phyloP scores from a whole-genome alignment of 2,888 invertebrate genomes.

The Pyrochroa serraticornis region DNA sequence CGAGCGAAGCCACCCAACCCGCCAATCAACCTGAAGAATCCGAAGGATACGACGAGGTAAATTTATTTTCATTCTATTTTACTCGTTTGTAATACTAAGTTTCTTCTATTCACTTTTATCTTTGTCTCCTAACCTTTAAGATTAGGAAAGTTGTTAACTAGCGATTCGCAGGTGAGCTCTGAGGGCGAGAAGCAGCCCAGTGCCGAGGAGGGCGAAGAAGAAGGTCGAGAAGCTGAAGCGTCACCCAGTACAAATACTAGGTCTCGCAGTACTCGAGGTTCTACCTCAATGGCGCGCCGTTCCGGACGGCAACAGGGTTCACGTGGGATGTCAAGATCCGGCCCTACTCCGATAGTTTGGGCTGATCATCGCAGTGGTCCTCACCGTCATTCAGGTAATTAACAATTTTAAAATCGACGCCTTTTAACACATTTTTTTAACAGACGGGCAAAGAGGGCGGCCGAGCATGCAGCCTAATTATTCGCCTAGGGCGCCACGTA shows the following conservation, averaged over 20 bases:
- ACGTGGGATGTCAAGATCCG: slow-evolving; percentile 51
- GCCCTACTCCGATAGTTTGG: slow-evolving; percentile 72
- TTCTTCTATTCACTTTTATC: too few species aligned
- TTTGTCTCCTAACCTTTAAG: background rate
- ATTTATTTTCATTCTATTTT: slow-evolving; percentile 1
- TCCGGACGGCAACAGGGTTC: slow-evolving; percentile 35
- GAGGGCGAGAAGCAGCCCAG: slow-evolving; percentile 67
- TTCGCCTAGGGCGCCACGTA: slow-evolving; percentile 45
- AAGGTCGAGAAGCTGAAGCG: slow-evolving; percentile 83
- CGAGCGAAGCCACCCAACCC: slow-evolving; percentile 46
- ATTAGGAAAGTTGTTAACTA: slow-evolving; percentile 9
- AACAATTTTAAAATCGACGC: background rate
- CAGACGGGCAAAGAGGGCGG: slow-evolving; percentile 37
- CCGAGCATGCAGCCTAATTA: slow-evolving; percentile 40
- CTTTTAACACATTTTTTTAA: slow-evolving; percentile 18
- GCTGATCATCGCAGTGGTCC: slow-evolving; percentile 52
- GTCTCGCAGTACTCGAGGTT: slow-evolving; percentile 46
- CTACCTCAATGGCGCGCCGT: slow-evolving; percentile 45
- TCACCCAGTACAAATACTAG: slow-evolving; percentile 68
- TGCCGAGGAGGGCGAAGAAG: slow-evolving; percentile 64
- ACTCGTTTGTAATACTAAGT: background rate
- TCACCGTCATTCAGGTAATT: slow-evolving; percentile 36
- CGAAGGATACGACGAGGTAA: slow-evolving; percentile 56
- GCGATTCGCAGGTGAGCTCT: slow-evolving; percentile 60
- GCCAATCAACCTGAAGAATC: slow-evolving; percentile 49